Base-by-base conservation (phyloP, 2,888 invertebrate species). In the Synergus japonicus region DNA sequence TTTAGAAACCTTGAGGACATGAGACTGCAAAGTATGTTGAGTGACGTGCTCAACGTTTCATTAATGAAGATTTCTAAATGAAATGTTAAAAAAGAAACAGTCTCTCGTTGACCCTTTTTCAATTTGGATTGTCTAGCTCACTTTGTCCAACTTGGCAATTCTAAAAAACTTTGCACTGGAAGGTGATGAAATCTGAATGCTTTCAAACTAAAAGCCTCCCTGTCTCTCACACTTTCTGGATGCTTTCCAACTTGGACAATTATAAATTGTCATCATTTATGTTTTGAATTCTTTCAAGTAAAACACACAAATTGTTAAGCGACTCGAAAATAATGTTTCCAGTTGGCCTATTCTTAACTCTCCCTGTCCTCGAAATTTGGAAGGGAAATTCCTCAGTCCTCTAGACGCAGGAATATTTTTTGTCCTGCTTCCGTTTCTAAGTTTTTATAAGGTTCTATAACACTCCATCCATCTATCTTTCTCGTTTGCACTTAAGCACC, bases 241-340 rank as follows among this genome's bases (percentile, higher is more conserved):
- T n/a, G 54, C n/a, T 22, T n/a, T 73, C 54, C 73, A 73, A 73
- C 4, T 41, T 73, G 54, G 49, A 73, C 54, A 73, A 37, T 54
- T 54, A 37, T 37, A 73, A 73, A 54, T 54, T 73, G 73, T 46
- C 67, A 46, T 46, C 12, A 22, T n/a, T 43, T 69, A 13, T 49
- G 69, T 73, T 73, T 54, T 73, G 18, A 73, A n/a, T 54, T 73
- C 46, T 73, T 73, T 73, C 9, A 49, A 46, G 49, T 69, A 13
- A 73, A 49, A 15, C 54, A 2, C 49, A 37, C 3, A n/a, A 69
- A 69, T 49, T 69, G 69, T 49, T 49, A 49, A 37, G 44, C 13
- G 29, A 37, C 9, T 69, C 15, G 18, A 44, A 37, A 73, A 73
- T 54, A 15, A 29, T 66, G 18, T 18, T 58, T 60, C 22, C 12